Conservation (phyloP, 2,888 invertebrate species). For the Leptopilina syphax region DNA sequence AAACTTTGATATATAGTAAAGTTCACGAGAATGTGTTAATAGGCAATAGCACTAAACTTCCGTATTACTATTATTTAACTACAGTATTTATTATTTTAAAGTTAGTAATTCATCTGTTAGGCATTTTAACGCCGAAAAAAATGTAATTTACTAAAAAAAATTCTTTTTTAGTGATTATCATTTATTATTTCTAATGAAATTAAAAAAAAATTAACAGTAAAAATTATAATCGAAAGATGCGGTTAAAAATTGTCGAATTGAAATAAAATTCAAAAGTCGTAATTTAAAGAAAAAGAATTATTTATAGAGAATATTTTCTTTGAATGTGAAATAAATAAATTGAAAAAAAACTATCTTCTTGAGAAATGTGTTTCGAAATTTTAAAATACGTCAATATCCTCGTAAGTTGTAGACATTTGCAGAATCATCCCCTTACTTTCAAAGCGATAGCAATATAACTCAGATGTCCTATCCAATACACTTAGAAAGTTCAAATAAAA, state of each 20-base stretch:
- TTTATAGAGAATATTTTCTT: no score
- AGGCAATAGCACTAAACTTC: neutral
- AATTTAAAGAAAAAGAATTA: no score
- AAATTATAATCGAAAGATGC: no score
- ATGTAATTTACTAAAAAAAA: neutral
- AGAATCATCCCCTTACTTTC: neutral
- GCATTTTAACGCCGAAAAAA: no score
- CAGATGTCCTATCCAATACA: slow-evolving; percentile 11
- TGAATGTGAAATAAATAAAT: neutral
- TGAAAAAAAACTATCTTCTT: neutral
- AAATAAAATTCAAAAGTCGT: no score
- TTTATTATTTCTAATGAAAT: no score
- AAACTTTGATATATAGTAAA: slow-evolving; percentile 3
- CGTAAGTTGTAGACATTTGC: neutral
- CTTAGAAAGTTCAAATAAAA: slow-evolving; percentile 3
- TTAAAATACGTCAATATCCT: neutral
- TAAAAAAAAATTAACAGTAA: no score
- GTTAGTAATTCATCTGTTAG: no score
- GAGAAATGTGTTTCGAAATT: neutral
- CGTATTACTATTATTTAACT: neutral
- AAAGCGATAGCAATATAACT: slow-evolving; percentile 8
- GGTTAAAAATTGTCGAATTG: no score
- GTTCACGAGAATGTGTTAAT: slow-evolving; percentile 19
- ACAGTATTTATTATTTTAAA: neutral
- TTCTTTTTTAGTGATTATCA: no score